phyloP scores from a whole-genome alignment of 2,113 vertebrate genomes.

The Stercorarius parasiticus region DNA sequence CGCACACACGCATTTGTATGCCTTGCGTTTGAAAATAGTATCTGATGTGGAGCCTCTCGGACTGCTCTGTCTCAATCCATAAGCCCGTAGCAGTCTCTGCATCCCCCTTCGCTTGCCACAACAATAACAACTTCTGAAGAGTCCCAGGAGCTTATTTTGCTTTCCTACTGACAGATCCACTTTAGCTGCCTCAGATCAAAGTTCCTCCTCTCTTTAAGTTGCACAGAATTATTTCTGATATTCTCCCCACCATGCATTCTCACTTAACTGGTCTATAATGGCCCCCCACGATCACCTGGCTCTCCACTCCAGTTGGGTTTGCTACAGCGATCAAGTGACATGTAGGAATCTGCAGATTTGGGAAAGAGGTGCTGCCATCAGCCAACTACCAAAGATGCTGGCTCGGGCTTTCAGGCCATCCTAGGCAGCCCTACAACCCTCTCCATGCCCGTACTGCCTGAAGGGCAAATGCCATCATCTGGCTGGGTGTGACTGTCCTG shows the following conservation, averaged over 20 bases:
- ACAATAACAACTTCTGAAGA: neutral
- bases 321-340: neutral
- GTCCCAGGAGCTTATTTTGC: neutral
- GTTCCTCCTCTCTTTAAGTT: neutral
- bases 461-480: neutral
- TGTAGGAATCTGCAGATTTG: neutral
- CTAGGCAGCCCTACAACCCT: neutral
- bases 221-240: slow-evolving; percentile 11
- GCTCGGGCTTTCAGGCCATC: neutral
- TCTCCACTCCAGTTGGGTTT: neutral
- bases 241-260: neutral
- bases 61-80: neutral
- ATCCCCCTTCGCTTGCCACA: neutral
- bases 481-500: neutral
- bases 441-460: neutral
- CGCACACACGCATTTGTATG: neutral
- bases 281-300: neutral
- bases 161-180: neutral
- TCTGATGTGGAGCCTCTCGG: neutral
- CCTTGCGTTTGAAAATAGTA: neutral
- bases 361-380: neutral
- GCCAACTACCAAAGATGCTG: neutral
- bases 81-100: neutral
- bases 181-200: neutral
- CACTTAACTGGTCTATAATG: neutral